Evolutionary conservation across 2,888 invertebrate genomes (phyloP), one percentile per base, ranked within the genome.

Genomic region (Conchocele bisecta): DNA sequence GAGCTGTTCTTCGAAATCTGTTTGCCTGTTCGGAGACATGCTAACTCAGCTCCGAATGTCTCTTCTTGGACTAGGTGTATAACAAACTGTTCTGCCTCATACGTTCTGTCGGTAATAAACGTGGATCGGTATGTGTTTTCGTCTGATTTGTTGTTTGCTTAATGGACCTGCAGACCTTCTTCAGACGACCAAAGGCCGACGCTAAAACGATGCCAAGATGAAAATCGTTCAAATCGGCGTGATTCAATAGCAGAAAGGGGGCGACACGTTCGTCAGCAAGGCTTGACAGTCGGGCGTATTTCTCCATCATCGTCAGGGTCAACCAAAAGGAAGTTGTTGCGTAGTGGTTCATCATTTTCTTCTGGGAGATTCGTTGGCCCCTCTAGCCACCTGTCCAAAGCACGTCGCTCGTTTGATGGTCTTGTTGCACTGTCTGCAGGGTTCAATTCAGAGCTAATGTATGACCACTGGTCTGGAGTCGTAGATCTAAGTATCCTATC

Each of bases 381-480:
- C 1, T 24, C n/a, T n/a, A 76, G 17, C 79, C 75, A 81, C n/a
- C 68, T 72, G 28, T 54, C 48, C 13, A 37, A 15, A 20, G 71
- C 24, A 24, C 59, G 11, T 13, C 28, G 15, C 9, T 48, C 61
- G 5, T 33, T 9, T 35, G 61, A 17, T 6, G 56, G 44, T 26
- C 77, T 58, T 5, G 77, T 79, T 11, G 57, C 75, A 22, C 42
- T 31, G 29, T 79, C 79, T 11, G 79, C 70, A 5, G 79, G 75
- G 44, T 81, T 79, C 0, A 28, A 11, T 0, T 66, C 44, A 11
- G 81, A 72, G 0, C 58, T 11, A 1, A 79, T 58, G 64, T 67
- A 73, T 4, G 22, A 46, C 80, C 80, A 82, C 37, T 82, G 79
- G 9, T 50, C 11, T 17, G 79, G 75, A 6, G n/a, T 26, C 22